Evolutionary conservation across 1,140 invertebrate species (phyloP), one percentile per base, ranked within the genome.

Genomic region (Meloidogyne floridensis): DNA sequence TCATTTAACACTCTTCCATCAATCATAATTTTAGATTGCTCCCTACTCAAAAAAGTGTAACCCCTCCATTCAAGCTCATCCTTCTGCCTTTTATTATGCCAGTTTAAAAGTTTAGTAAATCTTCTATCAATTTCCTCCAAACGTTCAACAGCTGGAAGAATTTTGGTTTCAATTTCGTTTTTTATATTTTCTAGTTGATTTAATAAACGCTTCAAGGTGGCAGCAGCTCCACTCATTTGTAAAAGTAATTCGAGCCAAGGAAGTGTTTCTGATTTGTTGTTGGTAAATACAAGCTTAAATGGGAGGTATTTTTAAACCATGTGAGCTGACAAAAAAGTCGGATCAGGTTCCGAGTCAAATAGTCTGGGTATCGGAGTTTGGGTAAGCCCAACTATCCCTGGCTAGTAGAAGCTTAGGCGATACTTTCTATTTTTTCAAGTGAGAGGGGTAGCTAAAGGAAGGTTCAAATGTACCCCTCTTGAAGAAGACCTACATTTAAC

Each of bases 231-330:
- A 59, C 71, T 74, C 11, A 81, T 73, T 43, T 82, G 42, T 71
- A 82, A 56, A 9, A 82, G n/a, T 43, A 82, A 65, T 56, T 82
- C 77, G 11, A 82, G 80, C 81, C 81, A 82, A 18, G 77, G 51
- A 53, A 74, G 15, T 47, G 51, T 82, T 54, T 82, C 81, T 43
- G 56, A 5, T n/a, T 65, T 42, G 15, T 59, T 51, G 18, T 79
- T 72, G 10, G 77, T 51, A 18, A 79, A 71, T 15, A 51, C 77
- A 43, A 76, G 53, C 53, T 76, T 2, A 76, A 51, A 53, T 20
- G 11, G 7, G 47, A 15, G 4, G 47, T 5, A 47, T 47, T 20
- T 20, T 20, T 20, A 20, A 20, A 20, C 20, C 20, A 20, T 20
- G 20, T 20, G 20, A 20, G 20, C 20, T 20, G 20, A 20, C 20